A percentile compares a stretch with the other conserved stretches of the same genome.
phyloP scores from a whole-genome alignment of 2,797 vertebrate species.

The Myripristis murdjan region DNA sequence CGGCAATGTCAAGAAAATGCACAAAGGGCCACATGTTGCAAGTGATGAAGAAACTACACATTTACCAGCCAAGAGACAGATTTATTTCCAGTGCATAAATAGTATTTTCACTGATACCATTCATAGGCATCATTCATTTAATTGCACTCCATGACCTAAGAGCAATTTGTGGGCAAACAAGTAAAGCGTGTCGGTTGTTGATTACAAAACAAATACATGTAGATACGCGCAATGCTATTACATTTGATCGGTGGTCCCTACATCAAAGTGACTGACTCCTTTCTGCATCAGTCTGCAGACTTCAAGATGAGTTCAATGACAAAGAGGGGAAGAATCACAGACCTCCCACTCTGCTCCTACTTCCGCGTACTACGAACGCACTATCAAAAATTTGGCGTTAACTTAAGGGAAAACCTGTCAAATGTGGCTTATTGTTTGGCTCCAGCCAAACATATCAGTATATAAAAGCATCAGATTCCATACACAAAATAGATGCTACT shows the following conservation, averaged over 20 bases:
- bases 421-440: too few species aligned
- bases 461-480: too few species aligned
- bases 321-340: background rate
- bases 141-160: too few species aligned
- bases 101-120: background rate
- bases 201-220: too few species aligned
- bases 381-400: too few species aligned
- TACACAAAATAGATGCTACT: too few species aligned
- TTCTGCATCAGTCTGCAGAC: background rate
- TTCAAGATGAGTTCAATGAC: conserved; percentile 50
- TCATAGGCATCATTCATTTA: background rate
- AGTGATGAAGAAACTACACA: background rate
- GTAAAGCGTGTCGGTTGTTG: too few species aligned
- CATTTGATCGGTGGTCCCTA: background rate
- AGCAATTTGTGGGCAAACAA: too few species aligned
- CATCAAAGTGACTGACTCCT: too few species aligned
- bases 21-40: conserved; percentile 1
- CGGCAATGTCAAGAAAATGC: background rate
- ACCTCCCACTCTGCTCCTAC: conserved; percentile 49
- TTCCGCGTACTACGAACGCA: background rate
- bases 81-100: background rate
- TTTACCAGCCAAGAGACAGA: background rate
- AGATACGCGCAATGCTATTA: too few species aligned
- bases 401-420: too few species aligned
- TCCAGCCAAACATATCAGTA: too few species aligned